Evolutionary conservation across 2,888 invertebrate species (phyloP).

Genomic region (Isotomurus palustris): DNA sequence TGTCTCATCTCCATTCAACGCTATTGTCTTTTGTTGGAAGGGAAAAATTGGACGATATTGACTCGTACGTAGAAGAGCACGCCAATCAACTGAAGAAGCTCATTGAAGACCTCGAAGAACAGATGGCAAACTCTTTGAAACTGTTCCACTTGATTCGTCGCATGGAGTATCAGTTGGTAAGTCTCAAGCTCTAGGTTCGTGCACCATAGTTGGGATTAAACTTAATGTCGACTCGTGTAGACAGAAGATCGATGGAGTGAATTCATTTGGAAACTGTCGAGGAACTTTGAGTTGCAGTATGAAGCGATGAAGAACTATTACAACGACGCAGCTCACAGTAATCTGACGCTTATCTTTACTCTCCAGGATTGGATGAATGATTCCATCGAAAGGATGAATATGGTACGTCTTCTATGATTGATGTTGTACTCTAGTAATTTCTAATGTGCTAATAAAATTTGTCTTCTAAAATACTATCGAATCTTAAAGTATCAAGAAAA

Average conservation of each 20-base stretch:
- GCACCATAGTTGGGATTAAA: background rate
- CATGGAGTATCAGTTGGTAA: slow-evolving; percentile 31
- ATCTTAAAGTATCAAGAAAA: slow-evolving; percentile 16
- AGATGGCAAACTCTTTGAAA: slow-evolving; percentile 26
- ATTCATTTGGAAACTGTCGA: slow-evolving; percentile 31
- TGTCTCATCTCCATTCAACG: background rate
- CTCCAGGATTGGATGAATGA: slow-evolving; percentile 32
- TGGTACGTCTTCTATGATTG: background rate
- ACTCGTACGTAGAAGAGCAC: slow-evolving; percentile 30
- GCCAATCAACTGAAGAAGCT: slow-evolving; percentile 25
- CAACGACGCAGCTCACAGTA: slow-evolving; percentile 36
- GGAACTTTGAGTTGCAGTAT: slow-evolving; percentile 34
- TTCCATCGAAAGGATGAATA: slow-evolving; percentile 25
- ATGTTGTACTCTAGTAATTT: background rate
- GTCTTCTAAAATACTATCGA: background rate
- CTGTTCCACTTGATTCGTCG: slow-evolving; percentile 22
- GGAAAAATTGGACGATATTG: slow-evolving; percentile 30
- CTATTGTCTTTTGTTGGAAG: slow-evolving; percentile 6
- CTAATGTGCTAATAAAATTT: background rate
- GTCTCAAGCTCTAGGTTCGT: background rate
- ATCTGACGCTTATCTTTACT: slow-evolving; percentile 38
- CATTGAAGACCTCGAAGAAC: slow-evolving; percentile 20
- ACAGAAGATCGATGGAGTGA: slow-evolving; percentile 36
- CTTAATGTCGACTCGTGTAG: slow-evolving; percentile 7
- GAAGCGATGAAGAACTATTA: slow-evolving; percentile 39